Percentiles rank a stretch among this genome's conserved stretches.
Conservation (phyloP, 2,113 vertebrate species). For the Thymallus thymallus region DNA sequence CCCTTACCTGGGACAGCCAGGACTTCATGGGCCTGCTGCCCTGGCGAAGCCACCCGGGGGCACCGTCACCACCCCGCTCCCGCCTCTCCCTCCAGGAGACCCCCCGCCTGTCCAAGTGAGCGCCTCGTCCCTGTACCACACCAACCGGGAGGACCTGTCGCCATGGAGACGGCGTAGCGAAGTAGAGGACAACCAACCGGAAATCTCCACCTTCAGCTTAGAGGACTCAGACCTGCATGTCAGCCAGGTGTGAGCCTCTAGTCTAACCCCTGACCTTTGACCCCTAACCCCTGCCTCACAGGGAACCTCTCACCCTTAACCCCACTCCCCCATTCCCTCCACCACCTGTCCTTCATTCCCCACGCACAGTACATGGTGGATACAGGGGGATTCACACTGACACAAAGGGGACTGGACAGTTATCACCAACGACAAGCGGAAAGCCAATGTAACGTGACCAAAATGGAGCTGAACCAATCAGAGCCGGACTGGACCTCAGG, state of each 20-base stretch:
- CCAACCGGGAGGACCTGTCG: constrained; percentile 15
- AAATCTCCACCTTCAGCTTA: constrained; percentile 55
- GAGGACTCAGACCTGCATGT: constrained; percentile 79
- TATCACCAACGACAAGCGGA: neutral
- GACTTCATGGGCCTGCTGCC: constrained; percentile 85
- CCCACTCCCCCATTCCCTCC: neutral
- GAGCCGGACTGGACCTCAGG: neutral
- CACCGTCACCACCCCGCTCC: constrained; percentile 75
- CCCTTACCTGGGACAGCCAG: constrained; percentile 83
- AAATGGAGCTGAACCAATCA: neutral
- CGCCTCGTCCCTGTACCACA: neutral
- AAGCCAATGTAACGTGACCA: neutral
- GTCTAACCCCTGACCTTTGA: neutral
- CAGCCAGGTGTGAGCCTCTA: constrained; percentile 74
- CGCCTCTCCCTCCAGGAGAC: constrained; percentile 92
- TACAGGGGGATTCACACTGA: neutral
- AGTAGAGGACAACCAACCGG: neutral
- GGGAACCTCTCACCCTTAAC: neutral
- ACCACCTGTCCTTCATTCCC: neutral
- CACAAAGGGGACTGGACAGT: constrained; percentile 5
- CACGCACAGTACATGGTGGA: no score
- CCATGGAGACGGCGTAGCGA: constrained; percentile 60
- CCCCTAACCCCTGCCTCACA: neutral
- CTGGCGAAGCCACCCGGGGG: constrained; percentile 78
- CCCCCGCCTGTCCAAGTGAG: constrained; percentile 81